Base-by-base conservation (phyloP, 1,140 invertebrate species). In the Solenopsis invicta region DNA sequence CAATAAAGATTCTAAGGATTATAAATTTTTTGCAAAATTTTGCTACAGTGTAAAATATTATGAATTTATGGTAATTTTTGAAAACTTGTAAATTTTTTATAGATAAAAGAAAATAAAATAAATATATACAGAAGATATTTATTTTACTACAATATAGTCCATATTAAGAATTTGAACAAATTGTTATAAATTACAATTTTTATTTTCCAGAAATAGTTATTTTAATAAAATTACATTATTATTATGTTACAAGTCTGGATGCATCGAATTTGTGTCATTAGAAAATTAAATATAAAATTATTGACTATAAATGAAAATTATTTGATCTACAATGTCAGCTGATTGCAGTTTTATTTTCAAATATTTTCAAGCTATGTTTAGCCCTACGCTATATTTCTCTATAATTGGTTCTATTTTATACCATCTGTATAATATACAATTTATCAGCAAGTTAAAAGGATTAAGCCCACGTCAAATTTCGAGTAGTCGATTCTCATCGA, bases 401-500 rank as follows among this genome's bases (percentile, higher is more conserved):
- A 10, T 76, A 76, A 59, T 10, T 59, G 4, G 37, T 4, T 2
- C 21, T 71, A 24, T 71, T 75, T 75, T 34, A 34, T 72, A 52
- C n/a, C 21, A 45, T 4, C 18, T 29, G 29, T 29, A 29, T 29
- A 29, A 29, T 29, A 29, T 29, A 29, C 29, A 29, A 29, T 29
- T 29, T 9, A 48, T 52, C 24, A 9, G 6, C 4, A 24, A 18
- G n/a, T 61, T 67, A 45, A 67, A 67, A 3, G 9, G 16, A 34
- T 75, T 75, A 59, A 76, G 5, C 37, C 29, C 41, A 45, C 4
- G 54, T 76, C 16, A n/a, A 61, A 18, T 24, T 21, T 76, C 52
- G 21, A 76, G 54, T 76, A 74, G 34, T 61, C 59, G 16, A 82
- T 75, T 66, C 21, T 85, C 37, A 4, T 61, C n/a, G 37, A 56